These are phyloP conservation scores for Bibio marci DNA, from an alignment of 2,888 invertebrate genomes.

Conservation along the genomic window DNA sequence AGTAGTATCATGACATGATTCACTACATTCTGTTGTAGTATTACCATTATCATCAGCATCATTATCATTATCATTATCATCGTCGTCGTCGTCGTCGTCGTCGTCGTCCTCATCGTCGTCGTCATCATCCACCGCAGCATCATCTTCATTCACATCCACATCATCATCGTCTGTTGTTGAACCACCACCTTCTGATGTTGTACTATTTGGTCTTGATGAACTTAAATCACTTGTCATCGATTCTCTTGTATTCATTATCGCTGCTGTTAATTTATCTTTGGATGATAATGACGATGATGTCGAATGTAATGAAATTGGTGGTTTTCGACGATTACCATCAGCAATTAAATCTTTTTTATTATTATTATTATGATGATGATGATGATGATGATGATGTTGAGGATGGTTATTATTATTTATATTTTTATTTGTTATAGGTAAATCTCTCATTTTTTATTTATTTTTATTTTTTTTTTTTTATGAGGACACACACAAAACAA, in stretches of 20 bases:
- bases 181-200: slow-evolving; percentile 8
- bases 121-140: background rate
- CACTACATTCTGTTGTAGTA: slow-evolving; percentile 2
- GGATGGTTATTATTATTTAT: too few species aligned
- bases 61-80: slow-evolving; percentile 4
- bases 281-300: background rate
- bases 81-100: slow-evolving; percentile 1
- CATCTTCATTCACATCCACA: slow-evolving; percentile 1
- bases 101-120: slow-evolving; percentile 4
- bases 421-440: too few species aligned
- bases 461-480: too few species aligned
- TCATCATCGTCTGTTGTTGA: slow-evolving; percentile 6
- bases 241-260: slow-evolving; percentile 6
- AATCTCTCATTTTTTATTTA: too few species aligned
- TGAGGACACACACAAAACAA: too few species aligned
- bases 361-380: background rate
- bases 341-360: slow-evolving; percentile 6
- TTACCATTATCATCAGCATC: slow-evolving; percentile 2
- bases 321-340: slow-evolving; percentile 10
- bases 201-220: slow-evolving; percentile 10
- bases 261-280: slow-evolving; percentile 4
- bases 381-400: too few species aligned
- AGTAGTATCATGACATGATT: background rate
- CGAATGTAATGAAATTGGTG: slow-evolving; percentile 5
- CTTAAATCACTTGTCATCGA: slow-evolving; percentile 9